phyloP scores from a whole-genome alignment of 2,797 vertebrate genomes.

The Artibeus lituratus region DNA sequence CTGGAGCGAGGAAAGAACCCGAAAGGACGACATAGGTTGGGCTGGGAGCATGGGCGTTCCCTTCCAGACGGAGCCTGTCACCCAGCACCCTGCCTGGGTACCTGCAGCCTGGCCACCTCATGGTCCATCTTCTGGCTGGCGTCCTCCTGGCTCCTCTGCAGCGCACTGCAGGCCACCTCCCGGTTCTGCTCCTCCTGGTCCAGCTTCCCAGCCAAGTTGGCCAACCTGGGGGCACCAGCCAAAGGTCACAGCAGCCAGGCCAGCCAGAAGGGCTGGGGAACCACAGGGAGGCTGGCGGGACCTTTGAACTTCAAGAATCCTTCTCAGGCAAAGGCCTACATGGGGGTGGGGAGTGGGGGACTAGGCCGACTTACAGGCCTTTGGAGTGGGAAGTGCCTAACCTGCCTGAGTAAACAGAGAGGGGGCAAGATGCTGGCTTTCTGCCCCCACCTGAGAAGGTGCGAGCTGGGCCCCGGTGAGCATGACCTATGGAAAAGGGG shows the following conservation, averaged over 20 bases:
- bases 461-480: no score
- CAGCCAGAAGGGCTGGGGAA: neutral
- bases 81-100: neutral
- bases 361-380: neutral
- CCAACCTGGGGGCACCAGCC: neutral
- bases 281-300: neutral
- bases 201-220: slow-evolving; percentile 31
- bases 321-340: neutral
- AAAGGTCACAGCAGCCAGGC: neutral
- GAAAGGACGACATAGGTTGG: neutral
- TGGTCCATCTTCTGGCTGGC: slow-evolving; percentile 17
- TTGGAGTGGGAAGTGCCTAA: neutral
- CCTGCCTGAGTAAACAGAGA: fast-evolving
- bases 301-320: neutral
- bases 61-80: neutral
- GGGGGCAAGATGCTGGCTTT: neutral
- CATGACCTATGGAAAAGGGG: fast-evolving
- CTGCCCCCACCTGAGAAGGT: fast-evolving
- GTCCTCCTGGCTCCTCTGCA: slow-evolving; percentile 54
- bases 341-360: fast-evolving
- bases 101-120: slow-evolving; percentile 64
- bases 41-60: neutral
- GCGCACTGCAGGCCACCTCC: neutral
- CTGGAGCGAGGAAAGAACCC: neutral
- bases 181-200: slow-evolving; percentile 46